Base-by-base conservation (phyloP, 2,888 invertebrate genomes). In the Chydorus sphaericus region DNA sequence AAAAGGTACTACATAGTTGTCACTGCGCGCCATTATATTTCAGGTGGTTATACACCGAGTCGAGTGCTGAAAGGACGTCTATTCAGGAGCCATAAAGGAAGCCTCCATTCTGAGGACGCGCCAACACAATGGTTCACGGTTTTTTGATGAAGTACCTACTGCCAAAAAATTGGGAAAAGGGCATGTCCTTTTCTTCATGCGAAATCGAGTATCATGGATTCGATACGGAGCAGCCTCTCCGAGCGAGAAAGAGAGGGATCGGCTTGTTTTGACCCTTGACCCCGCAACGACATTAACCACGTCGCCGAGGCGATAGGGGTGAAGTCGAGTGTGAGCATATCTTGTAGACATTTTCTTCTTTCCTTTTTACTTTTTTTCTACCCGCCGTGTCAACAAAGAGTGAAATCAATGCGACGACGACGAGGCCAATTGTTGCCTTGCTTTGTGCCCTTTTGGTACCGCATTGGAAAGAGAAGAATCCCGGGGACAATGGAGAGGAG, bases 101-200 rank as follows among this genome's bases (percentile, higher is more conserved):
- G n/a, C n/a, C n/a, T n/a, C n/a, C n/a, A n/a, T n/a, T n/a, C 52
- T 33, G 26, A 52, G 52, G 36, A 52, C 23, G 52, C 36, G 37
- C n/a, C n/a, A n/a, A n/a, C 18, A 16, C 52, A n/a, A 52, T 37
- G 33, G 33, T 52, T n/a, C 36, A 52, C 52, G 52, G 36, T 18
- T 33, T 52, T 52, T 52, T 52, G 52, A 52, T 52, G 52, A 52
- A 52, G 52, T 52, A n/a, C n/a, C n/a, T n/a, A n/a, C n/a, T n/a
- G n/a, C n/a, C n/a, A 10, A 33, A 14, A 33, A 33, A 33, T 33
- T 33, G 36, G 10, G 36, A 33, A 33, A n/a, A n/a, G n/a, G n/a
- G n/a, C n/a, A n/a, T n/a, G n/a, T n/a, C n/a, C n/a, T n/a, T n/a
- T n/a, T n/a, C n/a, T n/a, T n/a, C n/a, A n/a, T n/a, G n/a, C n/a